Conservation (phyloP, 2,888 invertebrate genomes). For the Volucella zonaria region DNA sequence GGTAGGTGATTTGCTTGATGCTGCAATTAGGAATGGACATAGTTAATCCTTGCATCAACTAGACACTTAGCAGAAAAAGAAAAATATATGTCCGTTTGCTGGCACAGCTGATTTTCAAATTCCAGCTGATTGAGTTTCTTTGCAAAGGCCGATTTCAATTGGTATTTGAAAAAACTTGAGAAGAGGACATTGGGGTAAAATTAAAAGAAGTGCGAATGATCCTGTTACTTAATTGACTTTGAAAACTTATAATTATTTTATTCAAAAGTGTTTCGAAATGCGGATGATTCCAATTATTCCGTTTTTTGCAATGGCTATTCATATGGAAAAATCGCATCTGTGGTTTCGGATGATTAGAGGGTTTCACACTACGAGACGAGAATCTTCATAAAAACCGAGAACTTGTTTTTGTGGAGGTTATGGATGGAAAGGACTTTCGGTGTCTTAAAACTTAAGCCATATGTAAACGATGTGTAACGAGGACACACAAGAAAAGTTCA, state of each 20-base stretch:
- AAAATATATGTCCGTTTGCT: constrained; percentile 1
- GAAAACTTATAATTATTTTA: background rate
- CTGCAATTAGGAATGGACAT: constrained; percentile 51
- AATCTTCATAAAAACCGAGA: too few species aligned
- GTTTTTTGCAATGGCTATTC: too few species aligned
- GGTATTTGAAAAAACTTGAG: constrained; percentile 11
- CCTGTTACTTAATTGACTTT: constrained; percentile 41
- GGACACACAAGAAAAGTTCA: too few species aligned
- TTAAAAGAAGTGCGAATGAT: constrained; percentile 55
- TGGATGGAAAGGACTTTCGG: too few species aligned
- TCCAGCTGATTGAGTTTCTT: constrained; percentile 33
- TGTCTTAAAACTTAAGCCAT: too few species aligned
- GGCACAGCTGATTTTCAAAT: constrained; percentile 39
- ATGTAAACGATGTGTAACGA: too few species aligned
- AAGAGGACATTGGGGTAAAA: constrained; percentile 34
- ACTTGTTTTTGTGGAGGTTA: too few species aligned
- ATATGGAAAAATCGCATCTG: too few species aligned
- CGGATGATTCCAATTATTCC: too few species aligned
- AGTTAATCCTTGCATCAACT: constrained; percentile 29
- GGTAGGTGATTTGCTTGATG: constrained; percentile 18
- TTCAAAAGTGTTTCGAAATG: too few species aligned
- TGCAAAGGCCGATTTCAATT: background rate
- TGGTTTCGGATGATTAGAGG: too few species aligned
- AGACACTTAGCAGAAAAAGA: background rate
- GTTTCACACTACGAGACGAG: too few species aligned